phyloP scores from a whole-genome alignment of 2,888 invertebrate species.

The Caenorhabditis wallacei region DNA sequence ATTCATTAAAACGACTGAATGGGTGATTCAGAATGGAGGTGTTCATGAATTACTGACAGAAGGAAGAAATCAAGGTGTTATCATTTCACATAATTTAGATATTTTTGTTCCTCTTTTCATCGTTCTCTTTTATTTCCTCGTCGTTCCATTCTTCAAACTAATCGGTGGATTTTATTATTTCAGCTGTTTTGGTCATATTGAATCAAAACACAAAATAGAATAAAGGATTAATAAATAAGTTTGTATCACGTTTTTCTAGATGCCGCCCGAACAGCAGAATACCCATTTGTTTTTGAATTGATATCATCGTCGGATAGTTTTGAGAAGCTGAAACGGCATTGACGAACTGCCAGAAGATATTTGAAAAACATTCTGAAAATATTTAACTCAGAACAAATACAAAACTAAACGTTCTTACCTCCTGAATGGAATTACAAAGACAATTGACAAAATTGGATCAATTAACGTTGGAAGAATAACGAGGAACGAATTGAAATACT shows the following conservation, averaged over 20 bases:
- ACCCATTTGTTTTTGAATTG: conserved; percentile 28
- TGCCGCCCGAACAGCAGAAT: conserved; percentile 26
- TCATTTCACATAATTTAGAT: conserved; percentile 62
- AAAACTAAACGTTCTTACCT: conserved; percentile 21
- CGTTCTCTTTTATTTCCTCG: conserved; percentile 18
- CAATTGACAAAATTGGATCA: conserved; percentile 56
- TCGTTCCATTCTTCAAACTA: conserved; percentile 19
- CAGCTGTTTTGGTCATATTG: conserved; percentile 54
- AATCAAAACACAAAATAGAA: conserved; percentile 25
- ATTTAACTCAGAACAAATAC: neutral
- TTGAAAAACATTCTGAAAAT: conserved; percentile 54
- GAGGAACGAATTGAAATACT: conserved; percentile 57
- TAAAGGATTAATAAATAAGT: conserved; percentile 22
- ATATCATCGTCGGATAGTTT: conserved; percentile 46
- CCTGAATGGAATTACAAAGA: conserved; percentile 61
- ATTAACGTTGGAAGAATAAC: conserved; percentile 57
- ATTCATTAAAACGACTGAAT: conserved; percentile 69
- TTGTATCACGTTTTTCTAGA: conserved; percentile 37
- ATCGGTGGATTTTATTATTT: conserved; percentile 35
- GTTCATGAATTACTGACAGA: conserved; percentile 51
- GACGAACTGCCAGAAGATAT: conserved; percentile 47
- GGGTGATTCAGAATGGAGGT: conserved; percentile 63
- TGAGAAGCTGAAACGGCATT: conserved; percentile 49
- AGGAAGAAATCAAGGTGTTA: conserved; percentile 34
- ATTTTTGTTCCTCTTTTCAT: conserved; percentile 56